Evolutionary conservation across 2,797 vertebrate genomes (phyloP), one percentile per base, ranked within the genome.

Genomic region (Melanotaenia parkinsoni): DNA sequence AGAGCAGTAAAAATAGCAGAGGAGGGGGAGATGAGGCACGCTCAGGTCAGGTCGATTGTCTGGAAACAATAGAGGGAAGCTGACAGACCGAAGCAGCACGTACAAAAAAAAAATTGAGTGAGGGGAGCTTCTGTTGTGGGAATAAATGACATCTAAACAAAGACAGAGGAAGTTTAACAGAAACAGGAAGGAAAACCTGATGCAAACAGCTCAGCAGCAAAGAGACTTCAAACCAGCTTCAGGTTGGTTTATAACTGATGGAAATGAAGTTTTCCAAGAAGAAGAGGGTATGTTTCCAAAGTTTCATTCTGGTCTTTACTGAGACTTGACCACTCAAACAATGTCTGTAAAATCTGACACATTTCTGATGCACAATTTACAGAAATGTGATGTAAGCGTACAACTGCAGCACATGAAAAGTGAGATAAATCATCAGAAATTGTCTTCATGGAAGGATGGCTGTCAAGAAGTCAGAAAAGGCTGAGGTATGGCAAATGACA

Each of bases 11-110:
- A 87, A 88, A 86, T 80, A 86, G 80, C 33, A 6, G 70, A 47
- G 69, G 5, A 4, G 58, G 12, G 61, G 0, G 24, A 1, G 13
- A 10, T 9, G 59, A 59, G 73, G 38, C 26, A 58, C 0, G 22
- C 11, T 63, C 57, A 80, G 78, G 76, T 81, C 63, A 0, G 33
- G 40, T 70, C 70, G 45, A 89, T 86, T 89, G 87, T 89, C 76
- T 84, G 76, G 74, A 85, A 82, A 90, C 86, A 90, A 89, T 86
- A n/a, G 80, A 57, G 74, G 85, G 87, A 90, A 87, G 84, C 54
- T 50, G 81, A 88, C 45, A 43, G 4, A 33, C 33, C 8, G 33
- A 33, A 33, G 4, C 4, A 40, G n/a, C n/a, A 45, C 6, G 7
- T 13, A 5, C 12, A 11, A 3, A 18, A 18, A 9, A 2, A 53